Evolutionary conservation across 1,140 invertebrate genomes (phyloP), one percentile per base, ranked within the genome.

Genomic region (Papilio helenus): DNA sequence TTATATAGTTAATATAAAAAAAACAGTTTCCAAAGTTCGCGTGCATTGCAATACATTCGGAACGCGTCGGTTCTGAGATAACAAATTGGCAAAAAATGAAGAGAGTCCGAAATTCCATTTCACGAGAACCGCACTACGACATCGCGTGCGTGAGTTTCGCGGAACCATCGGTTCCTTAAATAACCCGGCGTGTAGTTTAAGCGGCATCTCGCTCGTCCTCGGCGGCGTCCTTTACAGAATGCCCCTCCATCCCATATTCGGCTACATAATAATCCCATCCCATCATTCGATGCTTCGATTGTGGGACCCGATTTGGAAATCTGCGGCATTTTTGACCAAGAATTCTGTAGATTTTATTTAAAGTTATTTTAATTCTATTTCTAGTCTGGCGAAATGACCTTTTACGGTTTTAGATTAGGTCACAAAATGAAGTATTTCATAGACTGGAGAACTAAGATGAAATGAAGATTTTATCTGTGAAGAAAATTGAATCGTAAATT

Each of bases 181-280:
- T 92, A 91, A 89, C 87, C 80, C 79, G 80, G 80, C 81, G 81
- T 81, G 79, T 84, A 84, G 85, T 84, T 85, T 83, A 88, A 87
- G 83, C 80, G 84, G 85, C 80, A 91, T 92, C 90, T 93, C 93
- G 87, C 84, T 78, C 90, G 91, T 91, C 92, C 89, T 92, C 87
- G 84, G 89, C 92, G 92, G 92, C 87, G 91, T 91, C 92, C 92
- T 94, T 93, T 94, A 82, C 89, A 89, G 90, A 92, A 93, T 91
- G 88, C 84, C 85, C 84, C 79, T 82, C 76, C 79, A 61, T 72
- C 81, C 91, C 92, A 85, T 92, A 92, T 92, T 90, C 86, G 91
- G 92, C 83, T 84, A 87, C 86, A 91, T 90, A 90, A 93, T 90
- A 87, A 89, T 83, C 86, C 85, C 86, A 87, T 87, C 85, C 85